phyloP scores from a whole-genome alignment of 2,888 invertebrate genomes.

The Lepidocyrtoides sp. region DNA sequence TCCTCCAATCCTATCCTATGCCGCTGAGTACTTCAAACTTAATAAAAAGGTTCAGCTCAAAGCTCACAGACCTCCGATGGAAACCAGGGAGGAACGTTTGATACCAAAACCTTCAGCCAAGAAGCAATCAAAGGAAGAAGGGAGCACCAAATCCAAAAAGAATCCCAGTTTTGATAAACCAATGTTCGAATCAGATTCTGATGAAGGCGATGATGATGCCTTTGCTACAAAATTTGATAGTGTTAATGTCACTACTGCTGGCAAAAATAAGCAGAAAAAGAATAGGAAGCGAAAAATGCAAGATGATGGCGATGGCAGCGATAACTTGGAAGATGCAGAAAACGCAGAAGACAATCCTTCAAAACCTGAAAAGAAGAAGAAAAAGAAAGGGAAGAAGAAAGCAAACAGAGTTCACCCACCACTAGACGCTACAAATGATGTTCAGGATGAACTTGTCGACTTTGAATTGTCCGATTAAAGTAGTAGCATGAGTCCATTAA shows the following conservation, averaged over 20 bases:
- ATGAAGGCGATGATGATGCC: conserved; percentile 72
- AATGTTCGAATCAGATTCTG: conserved; percentile 76
- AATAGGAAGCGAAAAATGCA: conserved; percentile 58
- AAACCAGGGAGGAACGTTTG: conserved; percentile 83
- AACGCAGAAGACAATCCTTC: background rate
- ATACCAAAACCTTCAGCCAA: conserved; percentile 81
- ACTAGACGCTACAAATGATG: conserved; percentile 52
- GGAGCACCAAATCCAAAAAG: conserved; percentile 2
- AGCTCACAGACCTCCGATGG: conserved; percentile 73
- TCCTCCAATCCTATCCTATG: conserved; percentile 82
- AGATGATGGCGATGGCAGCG: conserved; percentile 53
- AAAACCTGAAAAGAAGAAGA: conserved; percentile 60
- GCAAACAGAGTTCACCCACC: background rate
- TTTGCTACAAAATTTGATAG: conserved; percentile 81
- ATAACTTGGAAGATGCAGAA: conserved; percentile 41
- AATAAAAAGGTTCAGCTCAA: conserved; percentile 81
- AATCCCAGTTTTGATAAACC: conserved; percentile 60
- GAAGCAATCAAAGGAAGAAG: conserved; percentile 21
- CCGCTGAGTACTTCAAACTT: conserved; percentile 81
- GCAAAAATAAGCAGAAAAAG: conserved; percentile 46
- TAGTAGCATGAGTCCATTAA: no score
- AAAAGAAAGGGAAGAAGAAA: conserved; percentile 67
- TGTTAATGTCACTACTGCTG: background rate
- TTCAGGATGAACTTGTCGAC: conserved; percentile 83
- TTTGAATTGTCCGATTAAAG: conserved; percentile 84